Conservation (phyloP, 2,888 invertebrate species). For the Harpalus rufipes region DNA sequence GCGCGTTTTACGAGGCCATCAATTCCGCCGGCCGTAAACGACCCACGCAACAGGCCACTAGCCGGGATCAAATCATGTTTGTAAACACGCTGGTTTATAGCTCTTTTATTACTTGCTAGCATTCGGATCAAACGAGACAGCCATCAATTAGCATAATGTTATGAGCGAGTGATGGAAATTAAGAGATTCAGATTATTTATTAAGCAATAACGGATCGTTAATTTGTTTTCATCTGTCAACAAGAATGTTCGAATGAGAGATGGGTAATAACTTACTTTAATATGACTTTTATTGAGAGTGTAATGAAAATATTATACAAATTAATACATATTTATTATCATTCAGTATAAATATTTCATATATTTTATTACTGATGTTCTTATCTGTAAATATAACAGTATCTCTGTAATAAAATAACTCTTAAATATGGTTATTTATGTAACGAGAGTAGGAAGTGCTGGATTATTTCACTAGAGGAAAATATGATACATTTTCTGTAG, state of each 20-base stretch:
- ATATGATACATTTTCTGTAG: too few relatives aligned
- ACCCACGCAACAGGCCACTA: constrained; percentile 37
- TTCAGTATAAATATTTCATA: neutral
- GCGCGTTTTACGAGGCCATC: constrained; percentile 34
- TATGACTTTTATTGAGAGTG: neutral
- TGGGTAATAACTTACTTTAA: neutral
- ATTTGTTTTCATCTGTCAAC: constrained; percentile 2
- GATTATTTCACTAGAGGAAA: too few relatives aligned
- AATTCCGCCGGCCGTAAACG: constrained; percentile 50
- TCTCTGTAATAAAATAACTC: neutral
- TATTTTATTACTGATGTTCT: neutral
- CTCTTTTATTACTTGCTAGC: constrained; percentile 27
- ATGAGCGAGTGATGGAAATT: neutral
- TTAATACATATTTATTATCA: constrained; percentile 1
- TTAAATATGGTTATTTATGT: too few relatives aligned
- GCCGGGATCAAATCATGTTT: constrained; percentile 19
- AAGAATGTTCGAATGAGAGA: neutral
- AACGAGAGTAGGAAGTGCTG: too few relatives aligned
- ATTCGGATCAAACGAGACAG: neutral
- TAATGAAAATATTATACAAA: constrained; percentile 3
- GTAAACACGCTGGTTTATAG: constrained; percentile 29
- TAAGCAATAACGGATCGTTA: neutral
- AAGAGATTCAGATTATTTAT: neutral
- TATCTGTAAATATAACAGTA: neutral
- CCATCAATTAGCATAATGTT: neutral